Conservation (phyloP, 2,113 vertebrate genomes). For the Tychaedon coryphoeus region DNA sequence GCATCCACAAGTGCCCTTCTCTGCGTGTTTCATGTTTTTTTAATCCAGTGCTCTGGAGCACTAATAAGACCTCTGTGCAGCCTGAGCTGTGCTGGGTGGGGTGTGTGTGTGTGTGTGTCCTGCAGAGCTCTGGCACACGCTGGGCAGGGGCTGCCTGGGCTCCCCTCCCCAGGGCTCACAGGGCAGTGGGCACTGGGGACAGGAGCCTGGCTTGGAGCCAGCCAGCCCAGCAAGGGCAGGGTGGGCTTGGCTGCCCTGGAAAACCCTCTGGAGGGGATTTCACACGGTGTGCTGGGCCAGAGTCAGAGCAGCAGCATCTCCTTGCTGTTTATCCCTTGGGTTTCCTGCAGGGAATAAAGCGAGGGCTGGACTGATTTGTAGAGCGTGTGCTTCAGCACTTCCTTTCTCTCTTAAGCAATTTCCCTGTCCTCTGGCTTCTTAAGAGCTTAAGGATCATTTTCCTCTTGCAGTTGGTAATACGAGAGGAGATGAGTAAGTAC, state of each 20-base stretch:
- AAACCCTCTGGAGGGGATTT: not conserved
- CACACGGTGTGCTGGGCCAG: not conserved
- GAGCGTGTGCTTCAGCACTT: not conserved
- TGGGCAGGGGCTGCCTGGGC: not conserved
- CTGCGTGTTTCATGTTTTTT: not conserved
- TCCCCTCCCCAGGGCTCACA: fast-evolving
- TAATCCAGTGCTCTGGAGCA: not conserved
- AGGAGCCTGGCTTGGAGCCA: not conserved
- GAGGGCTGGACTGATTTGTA: not conserved
- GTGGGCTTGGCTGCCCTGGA: fast-evolving
- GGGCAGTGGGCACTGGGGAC: too few species aligned
- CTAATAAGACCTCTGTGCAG: not conserved
- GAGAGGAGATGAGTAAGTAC: slow-evolving; percentile 24
- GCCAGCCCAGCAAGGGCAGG: not conserved
- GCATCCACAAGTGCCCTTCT: not conserved
- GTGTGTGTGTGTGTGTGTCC: fast-evolving
- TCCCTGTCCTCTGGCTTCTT: slow-evolving; percentile 13
- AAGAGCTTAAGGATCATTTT: slow-evolving; percentile 58
- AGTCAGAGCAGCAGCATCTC: not conserved
- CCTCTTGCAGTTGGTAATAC: slow-evolving; percentile 24
- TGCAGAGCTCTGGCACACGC: not conserved
- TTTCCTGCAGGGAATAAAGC: not conserved
- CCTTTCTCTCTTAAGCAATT: not conserved
- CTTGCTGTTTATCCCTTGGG: not conserved
- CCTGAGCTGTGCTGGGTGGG: fast-evolving